Percentiles rank a stretch among this genome's conserved stretches.
phyloP scores from a whole-genome alignment of 1,140 invertebrate species.

The Panulirus ornatus region DNA sequence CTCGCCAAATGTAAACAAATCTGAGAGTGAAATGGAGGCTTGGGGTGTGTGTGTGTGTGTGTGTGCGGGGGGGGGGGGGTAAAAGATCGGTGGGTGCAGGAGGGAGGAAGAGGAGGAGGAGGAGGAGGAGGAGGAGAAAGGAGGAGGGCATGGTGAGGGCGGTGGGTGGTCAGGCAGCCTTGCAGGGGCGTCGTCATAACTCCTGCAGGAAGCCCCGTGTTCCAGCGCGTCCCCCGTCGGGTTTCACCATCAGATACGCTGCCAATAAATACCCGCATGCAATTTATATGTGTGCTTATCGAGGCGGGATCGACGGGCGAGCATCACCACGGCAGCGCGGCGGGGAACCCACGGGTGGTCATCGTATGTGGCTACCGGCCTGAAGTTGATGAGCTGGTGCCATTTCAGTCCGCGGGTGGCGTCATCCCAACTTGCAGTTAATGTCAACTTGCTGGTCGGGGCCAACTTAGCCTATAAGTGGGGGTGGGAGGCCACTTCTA shows the following conservation, averaged over 20 bases:
- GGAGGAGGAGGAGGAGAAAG: background rate
- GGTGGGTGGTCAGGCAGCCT: background rate
- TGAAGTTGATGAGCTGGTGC: too few species aligned
- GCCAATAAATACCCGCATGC: background rate
- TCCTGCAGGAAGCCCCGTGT: background rate
- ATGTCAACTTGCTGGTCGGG: too few species aligned
- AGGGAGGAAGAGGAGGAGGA: background rate
- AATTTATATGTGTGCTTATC: slow-evolving; percentile 2
- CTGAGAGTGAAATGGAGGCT: background rate
- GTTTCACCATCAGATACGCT: background rate
- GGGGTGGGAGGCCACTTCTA: too few species aligned
- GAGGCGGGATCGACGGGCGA: background rate
- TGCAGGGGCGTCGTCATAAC: background rate
- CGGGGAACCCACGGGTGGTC: too few species aligned
- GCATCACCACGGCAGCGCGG: background rate
- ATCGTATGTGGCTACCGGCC: too few species aligned
- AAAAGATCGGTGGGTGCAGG: background rate
- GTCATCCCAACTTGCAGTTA: too few species aligned
- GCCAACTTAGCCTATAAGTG: too few species aligned
- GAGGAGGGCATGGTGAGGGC: background rate
- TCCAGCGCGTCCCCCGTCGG: background rate
- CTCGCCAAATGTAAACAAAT: background rate
- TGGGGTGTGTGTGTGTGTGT: background rate
- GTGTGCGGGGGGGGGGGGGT: background rate
- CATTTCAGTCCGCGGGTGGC: too few species aligned